Evolutionary conservation across 1,140 invertebrate genomes (phyloP).

Genomic region (Tetragonula clypearis): DNA sequence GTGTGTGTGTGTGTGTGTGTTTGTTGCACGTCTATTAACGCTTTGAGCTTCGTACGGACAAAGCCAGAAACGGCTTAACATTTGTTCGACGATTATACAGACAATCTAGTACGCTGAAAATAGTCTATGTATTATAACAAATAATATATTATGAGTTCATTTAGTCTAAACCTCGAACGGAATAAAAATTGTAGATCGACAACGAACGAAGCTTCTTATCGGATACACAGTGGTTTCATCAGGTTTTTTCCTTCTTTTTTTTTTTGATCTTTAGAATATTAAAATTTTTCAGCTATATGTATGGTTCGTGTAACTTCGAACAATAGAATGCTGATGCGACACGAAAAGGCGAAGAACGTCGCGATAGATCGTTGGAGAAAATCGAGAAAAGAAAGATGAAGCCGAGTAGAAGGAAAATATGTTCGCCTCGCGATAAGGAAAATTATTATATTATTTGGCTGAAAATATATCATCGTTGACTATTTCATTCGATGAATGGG

Average conservation of each 20-base stretch:
- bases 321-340: background rate
- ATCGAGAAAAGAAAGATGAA: conserved; percentile 11
- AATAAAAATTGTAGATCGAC: too few relatives aligned
- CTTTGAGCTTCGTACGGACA: too few relatives aligned
- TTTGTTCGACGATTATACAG: too few relatives aligned
- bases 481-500: conserved; percentile 10
- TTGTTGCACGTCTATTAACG: too few relatives aligned
- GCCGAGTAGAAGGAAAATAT: conserved; percentile 23
- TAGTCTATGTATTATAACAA: too few relatives aligned
- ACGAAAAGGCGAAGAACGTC: conserved; percentile 5
- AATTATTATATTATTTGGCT: conserved; percentile 37
- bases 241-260: background rate
- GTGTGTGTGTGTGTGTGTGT: too few relatives aligned
- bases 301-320: background rate
- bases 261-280: background rate
- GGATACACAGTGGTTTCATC: background rate
- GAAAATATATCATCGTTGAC: conserved; percentile 2
- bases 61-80: too few relatives aligned
- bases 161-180: too few relatives aligned
- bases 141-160: too few relatives aligned
- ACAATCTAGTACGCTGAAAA: too few relatives aligned
- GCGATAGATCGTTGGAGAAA: conserved; percentile 38
- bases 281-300: background rate
- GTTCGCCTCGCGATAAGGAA: conserved; percentile 5
- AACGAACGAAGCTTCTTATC: too few relatives aligned